Conservation (phyloP, 2,888 invertebrate genomes). For the Drosophila ustulata region DNA sequence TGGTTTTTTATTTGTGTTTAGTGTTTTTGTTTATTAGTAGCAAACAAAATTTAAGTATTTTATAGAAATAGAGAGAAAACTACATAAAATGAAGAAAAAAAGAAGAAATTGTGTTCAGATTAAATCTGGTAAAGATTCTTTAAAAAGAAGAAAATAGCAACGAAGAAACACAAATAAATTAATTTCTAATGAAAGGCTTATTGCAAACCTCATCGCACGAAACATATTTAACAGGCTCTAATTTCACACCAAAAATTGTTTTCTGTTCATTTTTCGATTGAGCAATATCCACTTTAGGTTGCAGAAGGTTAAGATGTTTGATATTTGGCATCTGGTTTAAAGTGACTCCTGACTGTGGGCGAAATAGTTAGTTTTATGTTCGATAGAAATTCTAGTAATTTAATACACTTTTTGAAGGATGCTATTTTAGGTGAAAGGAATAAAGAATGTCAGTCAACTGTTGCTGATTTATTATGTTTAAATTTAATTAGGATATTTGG, state of each 20-base stretch:
- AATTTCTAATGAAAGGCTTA: not conserved
- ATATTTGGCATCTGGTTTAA: constrained; percentile 51
- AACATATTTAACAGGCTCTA: constrained; percentile 68
- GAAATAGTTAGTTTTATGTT: constrained; percentile 28
- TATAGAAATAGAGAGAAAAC: not conserved
- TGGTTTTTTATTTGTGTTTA: too few relatives aligned
- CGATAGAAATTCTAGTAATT: not conserved
- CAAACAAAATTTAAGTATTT: not conserved
- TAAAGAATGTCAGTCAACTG: not conserved
- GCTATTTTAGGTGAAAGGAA: not conserved
- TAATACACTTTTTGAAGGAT: not conserved
- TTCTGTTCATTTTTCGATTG: constrained; percentile 85
- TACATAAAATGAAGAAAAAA: not conserved
- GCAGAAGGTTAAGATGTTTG: constrained; percentile 34
- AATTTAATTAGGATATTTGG: not conserved
- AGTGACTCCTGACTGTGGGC: constrained; percentile 43
- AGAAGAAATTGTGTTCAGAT: not conserved
- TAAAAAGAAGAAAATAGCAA: not conserved
- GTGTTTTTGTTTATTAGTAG: not conserved
- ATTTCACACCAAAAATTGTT: constrained; percentile 86
- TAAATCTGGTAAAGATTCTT: not conserved
- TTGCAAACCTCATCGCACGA: constrained; percentile 70
- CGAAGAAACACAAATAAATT: not conserved
- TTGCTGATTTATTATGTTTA: not conserved
- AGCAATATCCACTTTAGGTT: constrained; percentile 24